Evolutionary conservation across 2,797 vertebrate genomes (phyloP).

Genomic region (Semotilus atromaculatus): DNA sequence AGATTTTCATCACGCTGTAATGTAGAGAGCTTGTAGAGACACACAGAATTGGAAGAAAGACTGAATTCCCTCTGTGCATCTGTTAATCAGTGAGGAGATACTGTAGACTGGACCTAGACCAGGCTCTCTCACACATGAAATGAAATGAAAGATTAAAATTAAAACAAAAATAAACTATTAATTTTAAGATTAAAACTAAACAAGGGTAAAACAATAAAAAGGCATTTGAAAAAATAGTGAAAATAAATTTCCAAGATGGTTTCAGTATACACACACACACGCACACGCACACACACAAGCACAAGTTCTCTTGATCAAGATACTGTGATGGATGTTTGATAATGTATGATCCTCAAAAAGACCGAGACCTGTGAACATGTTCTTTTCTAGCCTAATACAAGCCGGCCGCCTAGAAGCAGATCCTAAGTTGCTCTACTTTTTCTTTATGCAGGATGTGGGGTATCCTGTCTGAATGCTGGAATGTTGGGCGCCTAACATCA

Average conservation of each 20-base stretch:
- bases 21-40: slow-evolving; percentile 11
- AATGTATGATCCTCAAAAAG: neutral
- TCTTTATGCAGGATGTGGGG: slow-evolving; percentile 74
- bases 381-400: neutral
- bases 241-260: neutral
- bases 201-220: neutral
- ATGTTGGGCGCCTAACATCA: slow-evolving; percentile 68
- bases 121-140: neutral
- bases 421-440: neutral
- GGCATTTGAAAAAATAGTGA: neutral
- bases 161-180: too few relatives aligned
- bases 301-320: neutral
- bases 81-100: slow-evolving; percentile 59
- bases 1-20: slow-evolving; percentile 25
- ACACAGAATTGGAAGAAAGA: slow-evolving; percentile 26
- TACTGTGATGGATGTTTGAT: neutral
- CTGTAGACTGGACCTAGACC: slow-evolving; percentile 11
- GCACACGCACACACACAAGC: neutral
- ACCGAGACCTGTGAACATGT: neutral
- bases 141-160: too few relatives aligned
- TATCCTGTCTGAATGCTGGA: slow-evolving; percentile 73
- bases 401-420: neutral
- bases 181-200: neutral
- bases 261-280: neutral
- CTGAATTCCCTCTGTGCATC: slow-evolving; percentile 69